Percentiles rank a stretch among this genome's conserved stretches.
Conservation (phyloP, 2,797 vertebrate species). For the Centroberyx gerrardi region DNA sequence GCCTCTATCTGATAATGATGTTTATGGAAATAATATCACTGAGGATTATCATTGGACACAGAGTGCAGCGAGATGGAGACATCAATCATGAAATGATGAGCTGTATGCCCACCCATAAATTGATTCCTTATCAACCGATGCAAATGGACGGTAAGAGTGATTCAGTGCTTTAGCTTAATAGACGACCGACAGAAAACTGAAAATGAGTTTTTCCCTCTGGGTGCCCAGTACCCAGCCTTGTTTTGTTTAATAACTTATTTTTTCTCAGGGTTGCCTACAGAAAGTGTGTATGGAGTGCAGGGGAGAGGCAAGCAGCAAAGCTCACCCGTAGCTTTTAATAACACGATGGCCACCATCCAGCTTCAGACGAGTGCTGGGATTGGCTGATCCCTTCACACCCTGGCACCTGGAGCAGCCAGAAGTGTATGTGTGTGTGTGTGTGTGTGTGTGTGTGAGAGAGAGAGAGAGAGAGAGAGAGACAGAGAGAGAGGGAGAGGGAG, state of each 20-base stretch:
- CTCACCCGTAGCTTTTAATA: conserved; percentile 96
- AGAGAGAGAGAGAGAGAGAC: not conserved
- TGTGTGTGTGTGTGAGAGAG: conserved; percentile 32
- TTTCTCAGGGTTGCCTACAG: conserved; percentile 46
- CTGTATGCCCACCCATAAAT: conserved; percentile 49
- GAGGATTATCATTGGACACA: conserved; percentile 72
- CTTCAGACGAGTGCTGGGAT: conserved; percentile 88
- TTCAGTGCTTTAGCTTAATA: conserved; percentile 54
- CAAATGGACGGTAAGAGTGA: conserved; percentile 44
- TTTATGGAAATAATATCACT: conserved; percentile 81
- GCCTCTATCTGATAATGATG: conserved; percentile 74
- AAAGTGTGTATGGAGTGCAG: conserved; percentile 72
- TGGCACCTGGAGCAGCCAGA: conserved; percentile 93
- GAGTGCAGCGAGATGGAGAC: conserved; percentile 67
- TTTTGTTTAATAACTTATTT: conserved; percentile 70
- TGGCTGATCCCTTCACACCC: conserved; percentile 86
- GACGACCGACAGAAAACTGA: conserved; percentile 55
- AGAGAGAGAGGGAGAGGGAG: conserved; percentile 49
- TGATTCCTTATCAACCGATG: conserved; percentile 69
- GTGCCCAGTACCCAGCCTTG: conserved; percentile 44
- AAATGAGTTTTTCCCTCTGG: conserved; percentile 52
- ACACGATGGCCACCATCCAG: conserved; percentile 94
- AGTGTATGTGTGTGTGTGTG: conserved; percentile 62
- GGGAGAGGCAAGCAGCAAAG: conserved; percentile 88
- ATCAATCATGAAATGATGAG: conserved; percentile 64